Base-by-base conservation (phyloP, 1,140 invertebrate genomes). In the Micrasema longulum region DNA sequence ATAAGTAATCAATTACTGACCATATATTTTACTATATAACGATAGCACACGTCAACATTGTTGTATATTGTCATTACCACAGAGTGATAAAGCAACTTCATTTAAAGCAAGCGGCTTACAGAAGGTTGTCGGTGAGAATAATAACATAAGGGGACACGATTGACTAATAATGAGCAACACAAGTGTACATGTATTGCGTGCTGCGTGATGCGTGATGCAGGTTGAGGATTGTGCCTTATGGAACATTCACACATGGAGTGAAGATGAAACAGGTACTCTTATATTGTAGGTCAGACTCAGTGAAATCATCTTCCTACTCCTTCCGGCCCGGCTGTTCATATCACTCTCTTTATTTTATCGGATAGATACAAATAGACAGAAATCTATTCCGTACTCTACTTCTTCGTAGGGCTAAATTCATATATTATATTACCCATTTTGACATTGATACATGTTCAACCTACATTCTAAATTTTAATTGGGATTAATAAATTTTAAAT, bases 371-470 rank as follows among this genome's bases (percentile, higher is more conserved):
- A 53, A 53, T 53, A 53, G 20, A 50, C 14, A 57, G 18, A 55
- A 69, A 69, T 57, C 31, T 69, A 43, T 43, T 35, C 55, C 55
- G 11, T 60, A 22, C 7, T 16, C 36, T 62, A 31, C 62, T 31
- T 38, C 45, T 16, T 47, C 43, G 16, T 45, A 45, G 41, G 41
- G 62, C 62, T 50, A 45, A 26, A 47, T 50, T 45, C 22, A 47
- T 31, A 47, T 64, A 64, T 35, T 31, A 36, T 64, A 64, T 45
- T 64, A 64, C 62, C 62, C 41, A 64, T 64, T 64, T 64, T 64
- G 62, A 64, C 62, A 64, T 64, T 50, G 45, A 64, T 64, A 64
- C 62, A 64, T 64, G 41, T 64, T 50, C 55, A 60, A 38, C 41
- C 62, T 64, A 64, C 23, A 11, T 64, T 47, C 62, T 64, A 64